Conservation (phyloP, 1,140 invertebrate genomes). For the Leptonema lineaticorne region DNA sequence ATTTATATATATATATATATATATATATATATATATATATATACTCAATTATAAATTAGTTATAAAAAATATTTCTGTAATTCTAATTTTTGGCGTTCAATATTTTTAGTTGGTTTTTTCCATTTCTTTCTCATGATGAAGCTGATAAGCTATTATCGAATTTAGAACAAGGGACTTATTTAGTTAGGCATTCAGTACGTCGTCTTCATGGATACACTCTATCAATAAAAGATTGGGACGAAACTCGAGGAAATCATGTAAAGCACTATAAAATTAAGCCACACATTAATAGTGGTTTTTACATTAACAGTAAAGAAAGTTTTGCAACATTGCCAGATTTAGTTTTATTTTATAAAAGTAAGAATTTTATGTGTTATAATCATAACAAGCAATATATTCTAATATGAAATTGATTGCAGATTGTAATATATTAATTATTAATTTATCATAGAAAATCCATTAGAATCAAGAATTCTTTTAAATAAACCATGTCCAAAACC, state of each 20-base stretch:
- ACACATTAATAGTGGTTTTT: slow-evolving; percentile 92
- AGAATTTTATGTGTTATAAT: too few relatives aligned
- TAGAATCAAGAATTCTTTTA: slow-evolving; percentile 92
- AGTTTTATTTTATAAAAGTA: slow-evolving; percentile 91
- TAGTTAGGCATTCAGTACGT: slow-evolving; percentile 92
- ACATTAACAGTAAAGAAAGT: slow-evolving; percentile 92
- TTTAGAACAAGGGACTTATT: slow-evolving; percentile 92
- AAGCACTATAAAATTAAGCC: slow-evolving; percentile 98
- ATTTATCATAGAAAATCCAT: slow-evolving; percentile 74
- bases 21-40: too few relatives aligned
- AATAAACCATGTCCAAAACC: slow-evolving; percentile 90
- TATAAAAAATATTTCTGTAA: too few relatives aligned
- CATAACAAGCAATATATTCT: slow-evolving; percentile 16
- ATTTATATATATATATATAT: too few relatives aligned
- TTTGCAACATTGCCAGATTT: slow-evolving; percentile 88
- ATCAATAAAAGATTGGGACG: slow-evolving; percentile 96
- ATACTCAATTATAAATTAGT: too few relatives aligned
- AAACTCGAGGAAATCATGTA: slow-evolving; percentile 86
- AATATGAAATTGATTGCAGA: background rate
- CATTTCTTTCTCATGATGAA: slow-evolving; percentile 92
- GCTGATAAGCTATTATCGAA: slow-evolving; percentile 91
- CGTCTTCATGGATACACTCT: slow-evolving; percentile 91
- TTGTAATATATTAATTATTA: too few relatives aligned
- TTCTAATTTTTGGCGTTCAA: too few relatives aligned
- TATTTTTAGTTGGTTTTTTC: slow-evolving; percentile 98